These are phyloP conservation scores for Oasisia sp. DNA, from an alignment of 2,888 invertebrate genomes.

Conservation along the genomic window DNA sequence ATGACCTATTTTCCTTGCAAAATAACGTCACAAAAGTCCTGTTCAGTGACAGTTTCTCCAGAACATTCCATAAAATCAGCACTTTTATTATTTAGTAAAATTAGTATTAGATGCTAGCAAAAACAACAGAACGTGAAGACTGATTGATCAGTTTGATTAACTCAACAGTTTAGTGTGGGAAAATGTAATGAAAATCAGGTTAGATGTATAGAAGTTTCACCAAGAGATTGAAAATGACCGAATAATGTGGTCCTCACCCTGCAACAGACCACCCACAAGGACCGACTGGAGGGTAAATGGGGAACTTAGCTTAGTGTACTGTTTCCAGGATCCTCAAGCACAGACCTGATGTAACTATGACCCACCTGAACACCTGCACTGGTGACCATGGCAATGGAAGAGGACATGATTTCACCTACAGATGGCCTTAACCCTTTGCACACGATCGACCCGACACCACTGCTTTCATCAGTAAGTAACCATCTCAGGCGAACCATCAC, in stretches of 20 bases:
- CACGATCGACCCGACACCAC: neutral
- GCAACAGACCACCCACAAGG: no score
- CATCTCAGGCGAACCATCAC: neutral
- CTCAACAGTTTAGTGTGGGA: no score
- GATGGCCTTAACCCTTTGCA: constrained; percentile 1
- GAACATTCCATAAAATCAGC: no score
- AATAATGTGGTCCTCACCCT: no score
- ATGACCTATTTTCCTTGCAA: neutral
- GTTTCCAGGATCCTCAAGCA: neutral
- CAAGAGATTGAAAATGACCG: no score
- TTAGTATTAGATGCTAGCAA: no score
- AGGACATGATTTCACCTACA: neutral
- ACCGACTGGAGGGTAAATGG: no score
- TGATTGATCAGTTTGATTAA: no score
- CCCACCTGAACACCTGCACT: neutral
- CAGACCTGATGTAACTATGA: neutral
- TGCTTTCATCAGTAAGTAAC: neutral
- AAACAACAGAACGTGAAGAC: no score
- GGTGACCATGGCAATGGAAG: neutral
- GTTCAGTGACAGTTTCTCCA: neutral
- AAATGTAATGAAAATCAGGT: no score
- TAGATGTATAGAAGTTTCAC: no score
- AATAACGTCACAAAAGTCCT: neutral
- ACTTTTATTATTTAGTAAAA: no score
- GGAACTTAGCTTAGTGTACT: neutral